These are phyloP conservation scores for Apamea sordens DNA, from an alignment of 2,888 invertebrate genomes.

Conservation along the genomic window DNA sequence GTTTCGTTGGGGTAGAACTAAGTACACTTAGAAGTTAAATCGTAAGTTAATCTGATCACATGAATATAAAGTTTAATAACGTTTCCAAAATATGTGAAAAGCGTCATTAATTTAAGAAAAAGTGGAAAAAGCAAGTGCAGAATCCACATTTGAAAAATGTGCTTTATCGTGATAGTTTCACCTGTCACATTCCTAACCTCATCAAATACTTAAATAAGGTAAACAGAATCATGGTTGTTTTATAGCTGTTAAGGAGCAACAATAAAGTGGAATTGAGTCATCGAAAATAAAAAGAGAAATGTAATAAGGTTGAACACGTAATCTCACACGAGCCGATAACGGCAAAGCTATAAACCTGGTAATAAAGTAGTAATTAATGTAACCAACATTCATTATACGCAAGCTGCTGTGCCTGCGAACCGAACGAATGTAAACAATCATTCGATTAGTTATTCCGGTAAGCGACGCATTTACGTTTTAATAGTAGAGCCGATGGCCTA, in stretches of 20 bases:
- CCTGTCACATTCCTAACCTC: background rate
- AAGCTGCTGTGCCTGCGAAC: constrained; percentile 78
- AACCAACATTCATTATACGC: constrained; percentile 84
- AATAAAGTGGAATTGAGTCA: constrained; percentile 81
- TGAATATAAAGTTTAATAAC: background rate
- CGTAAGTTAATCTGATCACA: background rate
- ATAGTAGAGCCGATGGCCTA: constrained; percentile 73
- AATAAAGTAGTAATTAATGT: constrained; percentile 88
- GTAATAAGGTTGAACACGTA: constrained; percentile 84
- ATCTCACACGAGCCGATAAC: constrained; percentile 85
- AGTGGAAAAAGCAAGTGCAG: fast-evolving
- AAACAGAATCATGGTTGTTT: constrained; percentile 64
- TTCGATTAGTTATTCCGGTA: constrained; percentile 84
- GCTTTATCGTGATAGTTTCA: background rate
- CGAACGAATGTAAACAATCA: constrained; percentile 85
- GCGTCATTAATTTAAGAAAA: background rate
- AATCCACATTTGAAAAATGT: background rate
- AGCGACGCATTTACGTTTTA: constrained; percentile 75
- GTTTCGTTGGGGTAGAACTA: background rate
- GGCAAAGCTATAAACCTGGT: constrained; percentile 83
- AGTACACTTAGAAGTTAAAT: background rate
- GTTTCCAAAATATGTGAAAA: background rate
- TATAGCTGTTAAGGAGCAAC: constrained; percentile 65
- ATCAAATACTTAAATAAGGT: constrained; percentile 62
- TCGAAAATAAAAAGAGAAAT: constrained; percentile 77